phyloP scores from a whole-genome alignment of 2,797 vertebrate genomes.

The Salarias fasciatus region DNA sequence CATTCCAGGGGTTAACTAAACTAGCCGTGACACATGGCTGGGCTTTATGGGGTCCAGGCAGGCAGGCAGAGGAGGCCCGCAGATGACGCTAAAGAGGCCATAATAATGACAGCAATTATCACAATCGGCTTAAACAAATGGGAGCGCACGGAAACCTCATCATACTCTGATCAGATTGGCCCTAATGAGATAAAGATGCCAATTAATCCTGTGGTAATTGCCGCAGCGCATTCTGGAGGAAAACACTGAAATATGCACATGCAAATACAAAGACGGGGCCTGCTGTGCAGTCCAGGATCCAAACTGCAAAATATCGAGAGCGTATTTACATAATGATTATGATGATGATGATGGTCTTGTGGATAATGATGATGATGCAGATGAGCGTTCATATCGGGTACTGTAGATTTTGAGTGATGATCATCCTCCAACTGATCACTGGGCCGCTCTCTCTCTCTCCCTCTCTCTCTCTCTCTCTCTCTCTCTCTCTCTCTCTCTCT shows the following conservation, averaged over 20 bases:
- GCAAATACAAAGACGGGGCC: constrained; percentile 91
- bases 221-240: constrained; percentile 89
- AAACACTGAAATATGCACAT: constrained; percentile 98
- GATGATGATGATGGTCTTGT: constrained; percentile 52
- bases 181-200: constrained; percentile 99
- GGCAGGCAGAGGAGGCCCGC: constrained; percentile 80
- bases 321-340: constrained; percentile 72
- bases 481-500: constrained; percentile 11
- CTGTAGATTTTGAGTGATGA: constrained; percentile 58
- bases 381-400: constrained; percentile 53
- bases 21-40: constrained; percentile 93
- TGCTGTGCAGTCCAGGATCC: constrained; percentile 77
- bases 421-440: constrained; percentile 40
- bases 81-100: constrained; percentile 96
- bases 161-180: constrained; percentile 99
- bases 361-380: constrained; percentile 46
- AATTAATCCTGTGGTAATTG: constrained; percentile 99
- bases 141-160: constrained; percentile 96
- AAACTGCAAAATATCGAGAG: constrained; percentile 55
- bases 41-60: constrained; percentile 89
- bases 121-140: constrained; percentile 99
- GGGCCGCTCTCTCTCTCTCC: constrained; percentile 9
- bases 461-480: constrained; percentile 12
- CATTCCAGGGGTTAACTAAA: constrained; percentile 93
- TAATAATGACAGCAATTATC: constrained; percentile 99